Base-by-base conservation (phyloP, 2,888 invertebrate genomes). In the Deilephila porcellus region DNA sequence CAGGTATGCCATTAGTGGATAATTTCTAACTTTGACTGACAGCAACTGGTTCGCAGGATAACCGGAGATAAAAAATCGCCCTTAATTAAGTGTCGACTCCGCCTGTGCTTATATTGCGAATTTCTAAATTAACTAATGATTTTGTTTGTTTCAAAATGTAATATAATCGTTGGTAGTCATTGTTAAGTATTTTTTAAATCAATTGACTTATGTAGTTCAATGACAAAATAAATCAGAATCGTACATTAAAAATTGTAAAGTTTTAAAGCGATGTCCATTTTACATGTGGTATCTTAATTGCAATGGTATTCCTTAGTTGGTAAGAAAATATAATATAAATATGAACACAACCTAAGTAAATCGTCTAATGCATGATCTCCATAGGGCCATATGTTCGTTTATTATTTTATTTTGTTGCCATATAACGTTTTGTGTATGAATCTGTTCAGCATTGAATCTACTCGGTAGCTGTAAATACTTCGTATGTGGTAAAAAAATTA, bases 1-100 rank as follows among this genome's bases (percentile, higher is more conserved):
- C 67, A 25, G 67, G 52, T 67, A 67, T 67, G 45, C 67, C 45
- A 67, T 67, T 67, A 67, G 67, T 67, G 67, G n/a, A 52, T 67
- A 67, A 52, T 67, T 64, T 37, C 34, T 34, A 63, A 64, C 64
- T 64, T 64, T 64, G 64, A 64, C 64, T 34, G 45, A 67, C 67
- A 67, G 52, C 67, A 45, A 52, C 25, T 67, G 67, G 67, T 67
- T 67, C 25, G 52, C 37, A 67, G 14, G 20, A 67, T 67, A 45
- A 25, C 4, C 25, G 45, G 25, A 67, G 45, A 52, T 25, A 52
- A 14, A 67, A 52, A 52, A 52, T 25, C 45, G 52, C 52, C 45
- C 17, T 25, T 29, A 25, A 67, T 45, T 67, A 52, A 67, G 67
- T 45, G 45, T 52, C 52, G 25, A n/a, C 17, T 64, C 37, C 11